Base-by-base conservation (phyloP, 2,797 vertebrate genomes). In the Aldrovandia affinis region DNA sequence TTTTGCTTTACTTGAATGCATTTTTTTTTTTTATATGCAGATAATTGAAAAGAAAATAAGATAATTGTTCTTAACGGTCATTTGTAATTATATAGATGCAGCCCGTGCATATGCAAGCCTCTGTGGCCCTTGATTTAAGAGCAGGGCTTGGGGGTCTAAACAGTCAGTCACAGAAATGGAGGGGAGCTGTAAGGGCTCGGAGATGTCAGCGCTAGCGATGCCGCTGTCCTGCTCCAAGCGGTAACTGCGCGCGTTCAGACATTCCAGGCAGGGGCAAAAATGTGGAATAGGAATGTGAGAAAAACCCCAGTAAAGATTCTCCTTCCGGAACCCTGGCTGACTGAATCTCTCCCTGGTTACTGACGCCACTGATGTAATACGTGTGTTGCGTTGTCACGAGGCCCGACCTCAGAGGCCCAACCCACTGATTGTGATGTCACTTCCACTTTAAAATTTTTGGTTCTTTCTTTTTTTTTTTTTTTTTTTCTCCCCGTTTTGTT, bases 1-100 rank as follows among this genome's bases (percentile, higher is more conserved):
- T 54, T 91, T 85, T 88, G 88, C 88, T 20, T 93, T 94, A 94
- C 92, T 95, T 94, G 93, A 95, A 94, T 90, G 87, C 4, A 1
- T 30, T 73, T 87, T 92, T 92, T 86, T 28, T 78, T 87, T 92
- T 92, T 86, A 57, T 8, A 84, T 83, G 42, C 18, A 78, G 12
- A 54, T 18, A 52, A 20, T 44, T 77, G 73, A 44, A 44, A 39
- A 77, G 44, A 47, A 47, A 44, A 22, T 25, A 33, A 44, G 39
- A 44, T 20, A 44, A 20, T 25, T 77, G 20, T 47, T 77, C 55
- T 78, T 54, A 30, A 65, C 20, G 54, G 57, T 63, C 20, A 25
- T 15, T 61, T 36, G 83, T 39, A 52, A 33, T 44, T 81, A 50
- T 30, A n/a, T 25, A 65, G 52, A 15, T 39, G 6, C 6, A 25